Base-by-base conservation (phyloP, 2,888 invertebrate genomes). In the Drosophila paranaensis region DNA sequence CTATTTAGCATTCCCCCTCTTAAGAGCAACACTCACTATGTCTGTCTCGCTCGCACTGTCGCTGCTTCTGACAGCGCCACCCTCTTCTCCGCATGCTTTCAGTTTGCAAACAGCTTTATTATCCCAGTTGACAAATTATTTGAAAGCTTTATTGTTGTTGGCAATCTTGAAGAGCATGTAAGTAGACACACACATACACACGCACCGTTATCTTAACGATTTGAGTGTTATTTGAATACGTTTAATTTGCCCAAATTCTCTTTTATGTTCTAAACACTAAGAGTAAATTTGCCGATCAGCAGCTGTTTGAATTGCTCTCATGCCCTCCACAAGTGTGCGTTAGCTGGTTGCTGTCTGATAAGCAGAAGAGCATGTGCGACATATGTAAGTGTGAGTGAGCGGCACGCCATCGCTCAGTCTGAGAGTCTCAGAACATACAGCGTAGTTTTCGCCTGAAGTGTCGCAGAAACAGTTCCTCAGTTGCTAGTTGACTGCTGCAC, bases 41-140 rank as follows among this genome's bases (percentile, higher is more conserved):
- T n/a, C 42, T 54, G 10, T 55, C 35, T 48, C 48, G 37, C 40
- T 37, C 66, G 3, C 14, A 40, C 54, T 20, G 43, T 8, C 11
- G 14, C n/a, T 30, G 54, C n/a, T 37, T 20, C 33, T 46, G 35
- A 25, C 39, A 42, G 6, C 57, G 14, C 39, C 39, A 43, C 14
- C 10, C 33, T 66, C 20, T 50, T 35, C 11, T 40, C 11, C 3
- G 5, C 5, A 11, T 16, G 33, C 27, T 39, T 37, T n/a, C 39
- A 64, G 51, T 53, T 53, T 25, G 43, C 33, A 53, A 33, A 65
- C 39, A 64, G 30, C 45, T 53, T 51, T 64, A 39, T 56, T 57
- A 66, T 46, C 48, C 64, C 57, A 66, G 60, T 43, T 64, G 71
- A 68, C 70, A 78, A 78, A 74, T 69, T 42, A 39, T 67, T 25